phyloP scores from a whole-genome alignment of 2,113 vertebrate genomes.

The Dromiciops gliroides region DNA sequence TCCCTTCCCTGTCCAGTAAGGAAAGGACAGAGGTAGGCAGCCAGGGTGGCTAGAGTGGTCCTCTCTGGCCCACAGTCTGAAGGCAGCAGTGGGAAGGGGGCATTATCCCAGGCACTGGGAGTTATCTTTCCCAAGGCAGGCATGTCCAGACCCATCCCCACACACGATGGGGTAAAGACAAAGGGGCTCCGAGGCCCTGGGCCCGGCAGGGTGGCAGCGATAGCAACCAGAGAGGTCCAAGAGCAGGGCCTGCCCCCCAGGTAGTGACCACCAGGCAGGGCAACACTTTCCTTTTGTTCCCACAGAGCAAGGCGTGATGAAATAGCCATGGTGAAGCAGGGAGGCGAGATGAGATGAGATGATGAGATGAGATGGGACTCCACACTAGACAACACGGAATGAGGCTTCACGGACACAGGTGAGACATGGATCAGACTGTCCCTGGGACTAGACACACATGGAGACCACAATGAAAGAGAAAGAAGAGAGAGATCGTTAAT shows the following conservation, averaged over 20 bases:
- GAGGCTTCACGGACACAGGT: slow-evolving; percentile 17
- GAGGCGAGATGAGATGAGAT: neutral
- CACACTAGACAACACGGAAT: slow-evolving; percentile 9
- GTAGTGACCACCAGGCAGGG: neutral
- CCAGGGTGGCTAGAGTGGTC: accelerated
- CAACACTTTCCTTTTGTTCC: slow-evolving; percentile 96
- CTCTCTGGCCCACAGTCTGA: neutral
- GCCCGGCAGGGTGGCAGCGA: accelerated
- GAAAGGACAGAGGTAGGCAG: neutral
- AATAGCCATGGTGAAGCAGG: slow-evolving; percentile 89
- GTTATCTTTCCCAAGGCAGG: neutral
- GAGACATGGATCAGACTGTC: neutral
- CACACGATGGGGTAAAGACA: neutral
- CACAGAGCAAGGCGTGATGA: slow-evolving; percentile 97
- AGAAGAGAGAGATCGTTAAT: slow-evolving; percentile 71
- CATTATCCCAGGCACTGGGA: neutral
- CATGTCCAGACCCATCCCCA: neutral
- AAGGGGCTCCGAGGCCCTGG: neutral
- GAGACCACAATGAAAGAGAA: slow-evolving; percentile 35
- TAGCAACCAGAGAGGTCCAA: neutral
- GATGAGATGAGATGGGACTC: neutral
- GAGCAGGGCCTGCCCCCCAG: accelerated
- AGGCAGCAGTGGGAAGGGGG: neutral
- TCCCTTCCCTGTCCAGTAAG: neutral
- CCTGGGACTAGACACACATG: slow-evolving; percentile 33